These are phyloP conservation scores for Netelia inedita DNA, from an alignment of 2,888 invertebrate species.

Conservation along the genomic window DNA sequence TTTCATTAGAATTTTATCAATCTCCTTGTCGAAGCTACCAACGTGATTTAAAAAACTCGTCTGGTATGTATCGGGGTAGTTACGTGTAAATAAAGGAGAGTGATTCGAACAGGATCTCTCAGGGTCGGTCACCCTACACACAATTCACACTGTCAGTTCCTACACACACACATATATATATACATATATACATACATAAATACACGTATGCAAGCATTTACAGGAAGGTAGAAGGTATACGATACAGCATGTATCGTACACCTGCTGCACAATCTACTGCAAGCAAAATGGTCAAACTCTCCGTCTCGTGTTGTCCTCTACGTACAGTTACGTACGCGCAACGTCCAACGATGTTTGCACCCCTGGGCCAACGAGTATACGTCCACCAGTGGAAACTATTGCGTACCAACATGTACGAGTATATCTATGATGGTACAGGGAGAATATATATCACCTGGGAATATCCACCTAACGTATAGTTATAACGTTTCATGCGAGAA, in stretches of 20 bases:
- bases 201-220: slow-evolving; percentile 14
- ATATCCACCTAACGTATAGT: slow-evolving; percentile 40
- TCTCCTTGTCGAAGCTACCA: too few species aligned
- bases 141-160: background rate
- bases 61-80: background rate
- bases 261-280: slow-evolving; percentile 47
- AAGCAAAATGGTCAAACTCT: slow-evolving; percentile 44
- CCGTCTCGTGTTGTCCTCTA: slow-evolving; percentile 31
- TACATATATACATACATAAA: background rate
- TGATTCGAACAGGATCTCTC: slow-evolving; percentile 34
- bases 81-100: background rate
- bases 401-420: background rate
- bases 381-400: slow-evolving; percentile 13
- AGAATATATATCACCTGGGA: slow-evolving; percentile 36
- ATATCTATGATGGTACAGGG: slow-evolving; percentile 7
- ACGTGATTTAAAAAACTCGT: too few species aligned
- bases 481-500: background rate
- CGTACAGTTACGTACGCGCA: slow-evolving; percentile 6
- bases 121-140: slow-evolving; percentile 44
- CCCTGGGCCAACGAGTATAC: slow-evolving; percentile 53
- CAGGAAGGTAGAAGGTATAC: slow-evolving; percentile 31
- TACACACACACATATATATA: background rate
- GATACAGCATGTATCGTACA: slow-evolving; percentile 37
- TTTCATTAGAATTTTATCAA: too few species aligned
- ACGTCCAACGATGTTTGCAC: slow-evolving; percentile 36